These are phyloP conservation scores for Acrocephalus scirpaceus DNA, from an alignment of 2,797 vertebrate genomes.

Conservation along the genomic window DNA sequence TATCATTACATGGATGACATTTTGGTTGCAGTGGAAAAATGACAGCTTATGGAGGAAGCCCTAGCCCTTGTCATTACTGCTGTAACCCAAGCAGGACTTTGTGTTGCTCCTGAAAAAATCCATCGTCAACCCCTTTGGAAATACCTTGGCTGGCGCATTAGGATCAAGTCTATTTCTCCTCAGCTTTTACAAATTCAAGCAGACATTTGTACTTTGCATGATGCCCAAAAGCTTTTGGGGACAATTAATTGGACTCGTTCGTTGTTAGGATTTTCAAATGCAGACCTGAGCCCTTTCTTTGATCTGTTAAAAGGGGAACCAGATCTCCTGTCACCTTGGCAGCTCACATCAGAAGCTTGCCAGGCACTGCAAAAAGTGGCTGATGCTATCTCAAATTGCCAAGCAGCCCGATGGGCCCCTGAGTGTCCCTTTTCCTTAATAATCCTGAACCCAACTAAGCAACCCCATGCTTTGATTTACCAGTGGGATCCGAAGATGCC, in stretches of 20 bases:
- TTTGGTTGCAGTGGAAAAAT: too few relatives aligned
- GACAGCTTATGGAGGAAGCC: not conserved
- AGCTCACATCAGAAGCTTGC: not conserved
- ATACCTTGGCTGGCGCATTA: not conserved
- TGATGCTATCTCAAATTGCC: not conserved
- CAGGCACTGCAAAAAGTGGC: not conserved
- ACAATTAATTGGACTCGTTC: rapidly evolving
- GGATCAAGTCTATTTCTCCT: not conserved
- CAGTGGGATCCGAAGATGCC: not conserved
- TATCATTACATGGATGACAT: not conserved
- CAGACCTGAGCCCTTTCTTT: too few relatives aligned
- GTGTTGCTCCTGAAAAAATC: not conserved
- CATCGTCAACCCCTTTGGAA: not conserved
- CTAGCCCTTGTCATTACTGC: not conserved
- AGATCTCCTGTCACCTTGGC: rapidly evolving
- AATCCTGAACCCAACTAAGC: not conserved
- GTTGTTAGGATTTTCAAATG: not conserved
- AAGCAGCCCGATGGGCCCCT: not conserved
- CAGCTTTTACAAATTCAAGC: not conserved
- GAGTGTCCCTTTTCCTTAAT: not conserved
- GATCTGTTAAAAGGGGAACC: not conserved
- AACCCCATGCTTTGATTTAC: not conserved
- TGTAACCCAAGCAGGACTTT: not conserved
- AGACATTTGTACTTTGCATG: not conserved
- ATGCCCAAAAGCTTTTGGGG: not conserved